Evolutionary conservation across 2,797 vertebrate species (phyloP).

Genomic region (Mormyrops boulengeri): DNA sequence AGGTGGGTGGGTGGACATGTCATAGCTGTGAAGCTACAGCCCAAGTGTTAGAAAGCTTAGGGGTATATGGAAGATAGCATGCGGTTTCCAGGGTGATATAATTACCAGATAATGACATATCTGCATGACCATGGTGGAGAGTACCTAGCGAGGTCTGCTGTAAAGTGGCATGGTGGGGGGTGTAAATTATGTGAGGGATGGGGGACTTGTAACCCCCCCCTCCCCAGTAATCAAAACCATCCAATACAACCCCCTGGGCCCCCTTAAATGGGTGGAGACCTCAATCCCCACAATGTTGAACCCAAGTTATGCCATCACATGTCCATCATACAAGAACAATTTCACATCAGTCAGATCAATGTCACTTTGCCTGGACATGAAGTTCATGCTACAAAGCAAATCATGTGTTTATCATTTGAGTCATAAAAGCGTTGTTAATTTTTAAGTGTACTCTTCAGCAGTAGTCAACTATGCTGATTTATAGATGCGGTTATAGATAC

Average conservation of each 20-base stretch:
- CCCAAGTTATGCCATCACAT: not conserved
- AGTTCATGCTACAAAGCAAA: not conserved
- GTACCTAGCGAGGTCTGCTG: not conserved
- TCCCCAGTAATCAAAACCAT: not conserved
- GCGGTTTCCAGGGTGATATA: constrained; percentile 13
- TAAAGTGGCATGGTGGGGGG: not conserved
- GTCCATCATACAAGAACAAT: not conserved
- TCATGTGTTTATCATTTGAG: not conserved
- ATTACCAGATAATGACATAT: constrained; percentile 14
- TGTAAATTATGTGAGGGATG: not conserved
- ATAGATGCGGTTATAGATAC: not conserved
- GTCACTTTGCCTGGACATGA: not conserved
- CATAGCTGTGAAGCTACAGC: not conserved
- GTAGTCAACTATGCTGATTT: not conserved
- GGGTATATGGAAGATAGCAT: not conserved
- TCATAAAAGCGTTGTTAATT: not conserved
- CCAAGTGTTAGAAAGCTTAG: not conserved
- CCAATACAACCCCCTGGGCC: not conserved
- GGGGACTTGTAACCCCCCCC: not conserved
- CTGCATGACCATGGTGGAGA: constrained; percentile 4
- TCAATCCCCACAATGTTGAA: not conserved
- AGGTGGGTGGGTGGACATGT: not conserved
- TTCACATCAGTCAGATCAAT: constrained; percentile 8
- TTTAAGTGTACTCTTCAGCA: not conserved
- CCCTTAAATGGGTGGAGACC: not conserved